Conservation (phyloP, 2,113 vertebrate genomes). For the Scomber scombrus region DNA sequence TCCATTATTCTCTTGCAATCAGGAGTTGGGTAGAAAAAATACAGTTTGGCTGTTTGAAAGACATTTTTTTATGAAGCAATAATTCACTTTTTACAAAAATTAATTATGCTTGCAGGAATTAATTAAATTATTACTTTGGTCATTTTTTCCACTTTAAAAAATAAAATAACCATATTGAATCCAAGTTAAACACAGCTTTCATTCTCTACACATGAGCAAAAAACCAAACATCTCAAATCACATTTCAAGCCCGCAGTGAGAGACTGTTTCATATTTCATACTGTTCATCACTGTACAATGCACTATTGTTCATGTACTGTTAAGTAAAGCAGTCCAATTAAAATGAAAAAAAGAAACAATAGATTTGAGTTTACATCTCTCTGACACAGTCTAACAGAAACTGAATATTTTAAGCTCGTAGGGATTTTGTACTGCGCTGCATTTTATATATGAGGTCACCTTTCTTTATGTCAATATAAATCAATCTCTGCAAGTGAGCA, state of each 20-base stretch:
- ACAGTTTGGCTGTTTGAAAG: not conserved
- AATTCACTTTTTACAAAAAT: not conserved
- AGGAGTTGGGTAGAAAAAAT: not conserved
- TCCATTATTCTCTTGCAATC: not conserved
- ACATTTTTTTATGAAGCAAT: not conserved
- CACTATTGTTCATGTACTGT: not conserved
- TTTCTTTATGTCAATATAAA: not conserved
- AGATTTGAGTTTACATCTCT: not conserved
- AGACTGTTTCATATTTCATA: not conserved
- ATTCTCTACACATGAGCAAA: too few relatives aligned
- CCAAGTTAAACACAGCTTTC: too few relatives aligned
- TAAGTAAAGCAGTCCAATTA: not conserved
- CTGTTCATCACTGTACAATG: not conserved
- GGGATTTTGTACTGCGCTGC: not conserved
- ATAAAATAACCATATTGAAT: too few relatives aligned
- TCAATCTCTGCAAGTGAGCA: not conserved
- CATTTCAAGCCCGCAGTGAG: not conserved
- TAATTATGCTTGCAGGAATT: not conserved
- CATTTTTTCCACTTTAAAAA: too few relatives aligned
- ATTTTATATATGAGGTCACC: not conserved
- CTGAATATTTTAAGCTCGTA: not conserved
- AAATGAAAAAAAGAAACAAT: not conserved
- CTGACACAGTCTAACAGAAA: not conserved
- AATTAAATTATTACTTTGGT: not conserved
- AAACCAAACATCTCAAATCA: too few relatives aligned